Evolutionary conservation across 2,888 invertebrate species (phyloP).

Genomic region (Dascillus cervinus): DNA sequence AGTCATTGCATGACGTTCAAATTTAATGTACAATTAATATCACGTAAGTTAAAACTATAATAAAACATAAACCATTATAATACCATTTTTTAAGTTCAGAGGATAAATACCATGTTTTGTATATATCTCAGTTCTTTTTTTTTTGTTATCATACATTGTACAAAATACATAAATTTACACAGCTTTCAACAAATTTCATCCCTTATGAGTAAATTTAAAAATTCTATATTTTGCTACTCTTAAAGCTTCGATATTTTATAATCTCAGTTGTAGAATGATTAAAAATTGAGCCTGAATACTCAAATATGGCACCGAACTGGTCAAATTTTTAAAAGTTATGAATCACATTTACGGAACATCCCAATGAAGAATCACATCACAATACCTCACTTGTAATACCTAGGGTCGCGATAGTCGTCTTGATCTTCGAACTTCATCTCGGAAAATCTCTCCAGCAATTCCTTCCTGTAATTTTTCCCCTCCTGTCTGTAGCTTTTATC

Average conservation of each 20-base stretch:
- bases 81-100: slow-evolving; percentile 11
- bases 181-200: slow-evolving; percentile 26
- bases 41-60: slow-evolving; percentile 30
- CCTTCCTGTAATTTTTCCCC: slow-evolving; percentile 39
- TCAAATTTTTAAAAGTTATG: slow-evolving; percentile 34
- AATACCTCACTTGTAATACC: slow-evolving; percentile 36
- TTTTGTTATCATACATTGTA: slow-evolving; percentile 37
- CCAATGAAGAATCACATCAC: slow-evolving; percentile 37
- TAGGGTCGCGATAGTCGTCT: slow-evolving; percentile 35
- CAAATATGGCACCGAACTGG: slow-evolving; percentile 44
- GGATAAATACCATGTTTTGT: slow-evolving; percentile 26
- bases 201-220: slow-evolving; percentile 36
- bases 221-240: slow-evolving; percentile 34
- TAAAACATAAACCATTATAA: slow-evolving; percentile 6
- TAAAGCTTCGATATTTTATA: slow-evolving; percentile 39
- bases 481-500: slow-evolving; percentile 24
- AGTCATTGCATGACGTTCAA: slow-evolving; percentile 37
- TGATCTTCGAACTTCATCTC: slow-evolving; percentile 40
- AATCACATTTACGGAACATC: slow-evolving; percentile 41
- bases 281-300: slow-evolving; percentile 43
- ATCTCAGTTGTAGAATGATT: slow-evolving; percentile 20
- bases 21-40: slow-evolving; percentile 33
- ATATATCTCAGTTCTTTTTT: slow-evolving; percentile 27
- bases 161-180: slow-evolving; percentile 38
- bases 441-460: slow-evolving; percentile 39